A percentile compares a stretch with the other conserved stretches of the same genome.
phyloP scores from a whole-genome alignment of 2,113 vertebrate genomes.

The Macheiramphus alcinus region DNA sequence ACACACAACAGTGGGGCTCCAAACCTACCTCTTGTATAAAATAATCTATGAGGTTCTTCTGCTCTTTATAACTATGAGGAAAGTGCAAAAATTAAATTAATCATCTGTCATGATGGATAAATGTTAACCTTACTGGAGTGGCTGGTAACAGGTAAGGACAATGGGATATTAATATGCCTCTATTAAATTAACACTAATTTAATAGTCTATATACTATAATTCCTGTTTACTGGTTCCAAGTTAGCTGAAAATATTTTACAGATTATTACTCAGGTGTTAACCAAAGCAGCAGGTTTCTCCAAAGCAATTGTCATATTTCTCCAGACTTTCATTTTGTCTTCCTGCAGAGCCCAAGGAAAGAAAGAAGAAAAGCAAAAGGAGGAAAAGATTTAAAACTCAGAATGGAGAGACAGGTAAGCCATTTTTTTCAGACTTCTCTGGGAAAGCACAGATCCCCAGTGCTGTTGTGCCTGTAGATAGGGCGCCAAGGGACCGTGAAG shows the following conservation, averaged over 20 bases:
- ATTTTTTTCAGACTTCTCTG: too few species aligned
- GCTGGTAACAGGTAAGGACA: not conserved
- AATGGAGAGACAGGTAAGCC: not conserved
- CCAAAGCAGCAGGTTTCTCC: not conserved
- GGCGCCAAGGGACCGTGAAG: too few species aligned
- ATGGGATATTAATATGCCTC: not conserved
- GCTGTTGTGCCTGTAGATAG: too few species aligned
- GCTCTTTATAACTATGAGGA: not conserved
- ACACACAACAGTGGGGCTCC: not conserved
- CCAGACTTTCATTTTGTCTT: not conserved
- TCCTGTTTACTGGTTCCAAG: not conserved
- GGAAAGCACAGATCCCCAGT: too few species aligned
- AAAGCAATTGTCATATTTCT: not conserved
- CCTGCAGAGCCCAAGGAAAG: not conserved
- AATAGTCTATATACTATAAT: not conserved
- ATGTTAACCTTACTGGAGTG: not conserved
- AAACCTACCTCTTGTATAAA: not conserved
- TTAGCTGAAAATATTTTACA: not conserved
- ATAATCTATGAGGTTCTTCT: not conserved
- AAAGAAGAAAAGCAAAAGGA: not conserved
- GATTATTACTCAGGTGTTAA: not conserved
- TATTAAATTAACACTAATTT: not conserved
- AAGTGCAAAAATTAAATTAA: not conserved
- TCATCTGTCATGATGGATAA: not conserved
- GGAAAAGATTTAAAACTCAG: not conserved